These are phyloP conservation scores for Paraescarpia echinospica DNA, from an alignment of 1,140 invertebrate genomes.

Conservation along the genomic window DNA sequence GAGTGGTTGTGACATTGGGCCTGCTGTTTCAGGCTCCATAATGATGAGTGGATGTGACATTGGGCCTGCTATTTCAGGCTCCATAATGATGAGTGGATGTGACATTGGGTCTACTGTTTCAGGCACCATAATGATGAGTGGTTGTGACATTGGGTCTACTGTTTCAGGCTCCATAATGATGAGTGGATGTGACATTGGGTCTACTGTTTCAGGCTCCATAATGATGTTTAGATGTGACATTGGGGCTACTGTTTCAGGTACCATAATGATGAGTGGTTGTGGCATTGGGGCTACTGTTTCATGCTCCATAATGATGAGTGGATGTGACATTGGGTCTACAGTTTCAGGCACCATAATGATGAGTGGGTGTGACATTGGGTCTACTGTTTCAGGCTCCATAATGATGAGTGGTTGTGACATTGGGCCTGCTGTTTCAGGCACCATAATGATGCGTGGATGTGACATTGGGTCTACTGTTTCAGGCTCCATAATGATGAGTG, in stretches of 20 bases:
- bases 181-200: conserved; percentile 86
- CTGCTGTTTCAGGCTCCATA: conserved; percentile 68
- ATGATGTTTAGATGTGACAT: conserved; percentile 98
- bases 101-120: conserved; percentile 66
- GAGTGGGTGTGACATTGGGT: conserved; percentile 86
- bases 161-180: conserved; percentile 84
- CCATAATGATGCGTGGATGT: no score
- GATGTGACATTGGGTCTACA: conserved; percentile 74
- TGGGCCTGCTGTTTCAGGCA: no score
- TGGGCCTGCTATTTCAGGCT: conserved; percentile 59
- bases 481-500: no score
- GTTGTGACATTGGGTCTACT: conserved; percentile 74
- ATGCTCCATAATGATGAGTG: conserved; percentile 95
- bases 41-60: conserved; percentile 98
- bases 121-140: conserved; percentile 95
- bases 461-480: no score
- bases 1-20: conserved; percentile 86
- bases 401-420: conserved; percentile 98
- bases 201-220: conserved; percentile 68
- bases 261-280: conserved; percentile 96
- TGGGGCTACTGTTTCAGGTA: conserved; percentile 59
- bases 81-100: conserved; percentile 96
- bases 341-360: conserved; percentile 84
- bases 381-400: conserved; percentile 68
- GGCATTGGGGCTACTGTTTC: conserved; percentile 66